phyloP scores from a whole-genome alignment of 2,113 vertebrate genomes.

The Picathartes gymnocephalus region DNA sequence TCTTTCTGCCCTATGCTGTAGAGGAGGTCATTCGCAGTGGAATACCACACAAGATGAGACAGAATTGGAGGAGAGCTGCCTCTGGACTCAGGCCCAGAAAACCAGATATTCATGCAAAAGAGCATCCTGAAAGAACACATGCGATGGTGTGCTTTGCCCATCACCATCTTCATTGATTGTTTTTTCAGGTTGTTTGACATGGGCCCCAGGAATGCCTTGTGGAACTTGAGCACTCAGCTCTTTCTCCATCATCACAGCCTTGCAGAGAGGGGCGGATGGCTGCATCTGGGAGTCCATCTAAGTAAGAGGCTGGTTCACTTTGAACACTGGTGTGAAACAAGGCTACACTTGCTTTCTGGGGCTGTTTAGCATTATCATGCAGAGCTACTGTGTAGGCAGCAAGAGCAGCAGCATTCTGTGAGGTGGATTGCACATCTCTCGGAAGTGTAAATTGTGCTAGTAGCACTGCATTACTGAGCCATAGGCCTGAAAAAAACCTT shows the following conservation, averaged over 20 bases:
- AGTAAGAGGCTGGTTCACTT: background rate
- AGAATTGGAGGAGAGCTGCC: background rate
- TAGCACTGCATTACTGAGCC: background rate
- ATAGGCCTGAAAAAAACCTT: background rate
- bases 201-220: fast-evolving
- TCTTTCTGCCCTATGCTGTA: fast-evolving
- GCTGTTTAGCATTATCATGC: background rate
- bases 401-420: background rate
- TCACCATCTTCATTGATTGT: background rate
- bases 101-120: background rate
- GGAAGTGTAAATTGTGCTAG: background rate
- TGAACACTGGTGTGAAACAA: background rate
- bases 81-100: background rate
- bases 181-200: background rate
- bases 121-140: background rate
- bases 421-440: background rate
- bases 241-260: background rate
- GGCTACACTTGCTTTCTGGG: background rate
- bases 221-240: background rate
- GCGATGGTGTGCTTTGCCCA: background rate
- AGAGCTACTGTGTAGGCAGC: background rate
- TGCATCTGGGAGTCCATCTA: background rate
- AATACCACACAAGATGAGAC: background rate
- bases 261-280: background rate
- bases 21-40: background rate